A percentile compares a stretch with the other conserved stretches of the same genome.
phyloP scores from a whole-genome alignment of 2,888 invertebrate species.

The Pseudococcus jackbeardsleyi region DNA sequence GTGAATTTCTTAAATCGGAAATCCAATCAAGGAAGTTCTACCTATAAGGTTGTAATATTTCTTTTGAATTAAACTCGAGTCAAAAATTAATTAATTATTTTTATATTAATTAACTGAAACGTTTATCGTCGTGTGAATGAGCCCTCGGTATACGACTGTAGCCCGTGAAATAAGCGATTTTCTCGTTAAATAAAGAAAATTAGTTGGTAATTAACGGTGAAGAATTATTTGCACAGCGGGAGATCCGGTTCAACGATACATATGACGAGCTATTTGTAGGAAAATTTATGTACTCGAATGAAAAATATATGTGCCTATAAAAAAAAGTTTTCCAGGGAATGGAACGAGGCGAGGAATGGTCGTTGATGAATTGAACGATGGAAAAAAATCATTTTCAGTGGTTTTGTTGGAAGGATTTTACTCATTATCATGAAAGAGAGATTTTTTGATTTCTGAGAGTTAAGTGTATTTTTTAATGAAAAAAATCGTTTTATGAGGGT shows the following conservation, averaged over 20 bases:
- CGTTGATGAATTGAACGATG: neutral
- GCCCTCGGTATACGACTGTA: neutral
- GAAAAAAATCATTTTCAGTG: no score
- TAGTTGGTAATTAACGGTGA: neutral
- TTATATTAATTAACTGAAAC: neutral
- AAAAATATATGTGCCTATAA: neutral
- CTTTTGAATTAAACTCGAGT: slow-evolving; percentile 11
- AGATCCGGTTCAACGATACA: neutral
- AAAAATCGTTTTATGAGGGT: no score
- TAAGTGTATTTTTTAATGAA: no score
- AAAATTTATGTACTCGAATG: neutral
- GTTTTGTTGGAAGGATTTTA: no score
- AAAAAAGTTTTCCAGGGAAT: neutral
- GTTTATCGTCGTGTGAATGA: neutral
- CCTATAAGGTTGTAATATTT: neutral
- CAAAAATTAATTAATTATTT: slow-evolving; percentile 25
- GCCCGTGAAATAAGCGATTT: neutral
- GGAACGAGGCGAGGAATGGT: neutral
- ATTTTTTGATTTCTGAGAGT: no score
- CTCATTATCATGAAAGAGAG: no score
- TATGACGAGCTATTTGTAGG: neutral
- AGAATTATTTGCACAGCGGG: neutral
- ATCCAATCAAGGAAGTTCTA: neutral
- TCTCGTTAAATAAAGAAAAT: neutral
- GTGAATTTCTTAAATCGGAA: slow-evolving; percentile 1